phyloP scores from a whole-genome alignment of 1,140 invertebrate species.

The Reticulitermes speratus region DNA sequence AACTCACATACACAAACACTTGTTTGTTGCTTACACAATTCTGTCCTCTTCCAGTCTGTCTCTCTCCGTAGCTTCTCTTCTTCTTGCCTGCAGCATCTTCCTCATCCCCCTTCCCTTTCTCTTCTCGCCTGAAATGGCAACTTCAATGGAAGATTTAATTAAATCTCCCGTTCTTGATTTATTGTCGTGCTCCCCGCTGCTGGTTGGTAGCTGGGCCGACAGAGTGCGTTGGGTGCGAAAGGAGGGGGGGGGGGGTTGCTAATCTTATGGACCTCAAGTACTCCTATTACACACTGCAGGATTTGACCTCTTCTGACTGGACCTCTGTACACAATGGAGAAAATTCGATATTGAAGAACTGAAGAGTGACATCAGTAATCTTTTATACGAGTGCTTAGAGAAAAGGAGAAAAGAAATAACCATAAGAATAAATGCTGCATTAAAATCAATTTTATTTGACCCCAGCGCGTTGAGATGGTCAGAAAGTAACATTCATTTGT shows the following conservation, averaged over 20 bases:
- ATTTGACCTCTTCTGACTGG: background rate
- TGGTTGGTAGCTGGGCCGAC: background rate
- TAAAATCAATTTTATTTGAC: no score
- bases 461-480: no score
- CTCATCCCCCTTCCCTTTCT: background rate
- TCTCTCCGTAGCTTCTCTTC: background rate
- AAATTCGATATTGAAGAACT: no score
- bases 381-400: no score
- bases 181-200: constrained; percentile 34
- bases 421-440: no score
- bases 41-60: background rate
- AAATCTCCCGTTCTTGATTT: constrained; percentile 38
- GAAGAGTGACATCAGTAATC: no score
- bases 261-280: constrained; percentile 1
- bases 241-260: background rate
- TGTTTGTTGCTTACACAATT: background rate
- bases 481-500: no score
- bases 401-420: no score
- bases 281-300: background rate
- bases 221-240: background rate
- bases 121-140: constrained; percentile 37
- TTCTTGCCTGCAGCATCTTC: constrained; percentile 12
- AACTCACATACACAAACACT: background rate
- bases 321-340: background rate
- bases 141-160: constrained; percentile 40